Base-by-base conservation (phyloP, 2,888 invertebrate species). In the Trichopoda pennipes region DNA sequence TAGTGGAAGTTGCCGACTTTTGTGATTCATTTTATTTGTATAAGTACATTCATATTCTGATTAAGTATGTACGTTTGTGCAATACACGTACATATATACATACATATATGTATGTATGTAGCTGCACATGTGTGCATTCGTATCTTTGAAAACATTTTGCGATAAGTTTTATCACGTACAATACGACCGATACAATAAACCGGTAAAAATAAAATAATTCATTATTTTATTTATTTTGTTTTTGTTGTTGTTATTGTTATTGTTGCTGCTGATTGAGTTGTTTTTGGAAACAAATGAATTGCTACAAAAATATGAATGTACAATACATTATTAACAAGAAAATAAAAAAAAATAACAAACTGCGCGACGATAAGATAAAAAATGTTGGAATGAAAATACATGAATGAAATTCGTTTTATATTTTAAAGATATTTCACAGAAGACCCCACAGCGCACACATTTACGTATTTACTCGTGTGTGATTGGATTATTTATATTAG, bases 401-500 rank as follows among this genome's bases (percentile, higher is more conserved):
- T 81, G 81, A 81, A 81, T 81, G 81, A 81, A 81, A 70, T 77
- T 77, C 64, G 49, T 44, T 73, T 58, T 38, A 64, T 72, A 53
- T 78, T 56, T 58, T 66, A 28, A 56, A 74, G 63, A 69, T 74
- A 74, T 55, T 21, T 28, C 28, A 61, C 42, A 42, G 44, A 60
- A 77, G 47, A 77, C 72, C 60, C 32, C 66, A 60, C 42, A 47
- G 19, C 55, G 35, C 63, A 70, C 63, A 47, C 63, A 77, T 53
- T 55, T 68, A 42, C 17, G n/a, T 9, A 44, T 3, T 42, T 12
- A 44, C 42, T 21, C 19, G 44, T 32, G 16, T 73, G n/a, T 55
- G 23, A 16, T 14, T 42, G 12, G 35, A 63, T 47, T 51, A 47
- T 77, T 77, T 70, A 38, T 53, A 66, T 78, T 78, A 72, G 64